Base-by-base conservation (phyloP, 2,888 invertebrate genomes). In the Orthosia gothica region DNA sequence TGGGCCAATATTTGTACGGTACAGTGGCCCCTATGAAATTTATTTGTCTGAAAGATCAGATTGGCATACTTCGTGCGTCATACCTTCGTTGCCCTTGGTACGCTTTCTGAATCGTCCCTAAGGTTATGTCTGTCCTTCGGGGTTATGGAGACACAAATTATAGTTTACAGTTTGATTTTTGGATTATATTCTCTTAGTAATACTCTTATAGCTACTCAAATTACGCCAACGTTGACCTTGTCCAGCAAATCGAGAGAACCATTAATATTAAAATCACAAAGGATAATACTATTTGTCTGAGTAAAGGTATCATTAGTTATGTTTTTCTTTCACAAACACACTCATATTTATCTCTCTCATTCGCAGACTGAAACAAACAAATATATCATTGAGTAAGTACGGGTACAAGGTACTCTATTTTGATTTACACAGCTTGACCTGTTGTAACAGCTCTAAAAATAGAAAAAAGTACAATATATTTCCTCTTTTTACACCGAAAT, bases 31-130 rank as follows among this genome's bases (percentile, higher is more conserved):
- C 54, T 78, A 81, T 77, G 80, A 80, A 83, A 69, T 79, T 76
- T 81, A 86, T 86, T 83, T 78, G 79, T 64, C 76, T 76, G 61
- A 76, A 71, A 74, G 55, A 72, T 75, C 58, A 66, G 74, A 66
- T 72, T 68, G 76, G 50, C 58, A 50, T 70, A 74, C 64, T 69
- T 50, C 49, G 66, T 83, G 83, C 87, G 86, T 86, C 84, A 83
- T 80, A 81, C 49, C 69, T 81, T 70, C 55, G 32, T 63, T 80
- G 78, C 66, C 86, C 80, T 86, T 83, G 78, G n/a, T 74, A 78
- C 58, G 72, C 58, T 50, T 66, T 81, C 26, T 70, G 26, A 52
- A 47, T 59, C 50, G 63, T 49, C 63, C 57, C 18, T 26, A 49
- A 59, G 7, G n/a, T 49, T 50, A 26, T 47, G 62, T 47, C 26